Evolutionary conservation across 2,113 vertebrate genomes (phyloP).

Genomic region (Pangasianodon gigas): DNA sequence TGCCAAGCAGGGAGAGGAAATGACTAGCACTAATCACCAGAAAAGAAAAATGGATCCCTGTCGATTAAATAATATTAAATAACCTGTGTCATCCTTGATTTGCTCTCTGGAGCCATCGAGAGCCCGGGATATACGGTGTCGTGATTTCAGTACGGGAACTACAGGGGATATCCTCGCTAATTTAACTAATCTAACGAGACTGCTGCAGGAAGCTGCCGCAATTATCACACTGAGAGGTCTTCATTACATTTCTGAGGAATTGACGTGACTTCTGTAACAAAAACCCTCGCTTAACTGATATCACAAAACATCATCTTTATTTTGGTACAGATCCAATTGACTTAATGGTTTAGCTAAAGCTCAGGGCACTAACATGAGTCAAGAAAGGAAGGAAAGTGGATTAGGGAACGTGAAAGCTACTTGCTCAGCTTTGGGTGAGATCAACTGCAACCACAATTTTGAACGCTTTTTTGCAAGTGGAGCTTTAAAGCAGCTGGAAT

Average conservation of each 20-base stretch:
- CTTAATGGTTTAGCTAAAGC: too few relatives aligned
- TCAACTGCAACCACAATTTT: background rate
- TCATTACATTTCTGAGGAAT: slow-evolving; percentile 2
- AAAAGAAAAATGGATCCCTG: background rate
- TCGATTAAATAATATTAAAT: background rate
- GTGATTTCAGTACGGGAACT: slow-evolving; percentile 29
- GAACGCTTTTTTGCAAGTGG: background rate
- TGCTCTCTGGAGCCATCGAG: slow-evolving; percentile 10
- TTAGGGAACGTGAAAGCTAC: background rate
- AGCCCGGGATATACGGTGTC: background rate
- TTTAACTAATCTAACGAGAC: background rate
- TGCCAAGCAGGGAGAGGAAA: slow-evolving; percentile 29
- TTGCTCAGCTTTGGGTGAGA: background rate
- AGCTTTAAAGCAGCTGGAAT: background rate
- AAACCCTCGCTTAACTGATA: background rate
- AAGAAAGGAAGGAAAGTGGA: slow-evolving; percentile 10
- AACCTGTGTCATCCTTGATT: slow-evolving; percentile 16
- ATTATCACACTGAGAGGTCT: background rate
- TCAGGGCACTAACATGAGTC: background rate
- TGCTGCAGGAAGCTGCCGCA: slow-evolving; percentile 4
- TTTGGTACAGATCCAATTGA: background rate
- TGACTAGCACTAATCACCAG: slow-evolving; percentile 37
- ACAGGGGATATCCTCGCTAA: slow-evolving; percentile 16
- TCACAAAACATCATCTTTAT: background rate
- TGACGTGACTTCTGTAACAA: slow-evolving; percentile 2